Base-by-base conservation (phyloP, 1,140 invertebrate species). In the Brachystomella parvula region DNA sequence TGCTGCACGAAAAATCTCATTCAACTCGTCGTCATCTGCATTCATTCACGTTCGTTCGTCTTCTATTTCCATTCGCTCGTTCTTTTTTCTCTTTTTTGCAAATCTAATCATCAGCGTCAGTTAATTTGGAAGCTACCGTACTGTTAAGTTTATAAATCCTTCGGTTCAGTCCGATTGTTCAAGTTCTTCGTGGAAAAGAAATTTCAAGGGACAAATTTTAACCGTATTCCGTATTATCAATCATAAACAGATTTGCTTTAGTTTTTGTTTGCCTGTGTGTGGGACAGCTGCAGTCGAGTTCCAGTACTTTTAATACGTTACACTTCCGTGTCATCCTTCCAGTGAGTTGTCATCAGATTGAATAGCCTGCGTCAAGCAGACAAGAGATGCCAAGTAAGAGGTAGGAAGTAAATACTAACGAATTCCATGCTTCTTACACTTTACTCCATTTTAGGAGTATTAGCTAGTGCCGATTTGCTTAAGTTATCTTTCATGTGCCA, bases 331-430 rank as follows among this genome's bases (percentile, higher is more conserved):
- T 39, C 35, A 19, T 39, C 35, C 35, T 19, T 9, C 35, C 6
- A 39, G 6, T 39, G 35, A 39, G 35, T 39, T 39, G 35, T 39
- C 35, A 39, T 6, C 35, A 39, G 35, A 44, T 9, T 44, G 39
- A 44, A n/a, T 44, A 44, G 9, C n/a, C 39, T 9, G 39, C 39
- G 39, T 9, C n/a, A n/a, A n/a, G 39, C 9, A 44, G n/a, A 12
- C 39, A 9, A 32, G 35, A 58, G 49, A 66, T 66, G 65, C 58
- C 65, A 33, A 66, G 59, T 53, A 66, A 61, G 53, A 66, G 65
- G 59, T 61, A 28, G 57, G 33, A 31, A 28, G 30, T n/a, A n/a
- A n/a, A n/a, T n/a, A n/a, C n/a, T n/a, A n/a, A n/a, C n/a, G n/a
- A n/a, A n/a, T n/a, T n/a, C n/a, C n/a, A n/a, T n/a, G n/a, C n/a